Conservation (phyloP, 2,888 invertebrate species). For the Leptogaster cylindrica region DNA sequence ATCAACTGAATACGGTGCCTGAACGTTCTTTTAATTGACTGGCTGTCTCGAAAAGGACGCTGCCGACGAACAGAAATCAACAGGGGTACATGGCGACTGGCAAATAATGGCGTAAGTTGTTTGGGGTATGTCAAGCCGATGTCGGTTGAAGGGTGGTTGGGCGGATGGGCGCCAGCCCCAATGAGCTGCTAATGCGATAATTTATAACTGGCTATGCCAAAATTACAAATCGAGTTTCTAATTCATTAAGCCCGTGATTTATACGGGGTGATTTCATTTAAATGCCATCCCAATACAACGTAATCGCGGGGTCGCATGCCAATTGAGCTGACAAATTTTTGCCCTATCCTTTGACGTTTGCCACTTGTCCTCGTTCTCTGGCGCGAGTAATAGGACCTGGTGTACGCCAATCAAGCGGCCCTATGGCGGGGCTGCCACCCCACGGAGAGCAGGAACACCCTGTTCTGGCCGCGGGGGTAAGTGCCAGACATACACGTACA, state of each 20-base stretch:
- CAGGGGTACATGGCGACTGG: conserved; percentile 33
- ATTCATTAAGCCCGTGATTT: conserved; percentile 47
- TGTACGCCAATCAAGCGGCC: conserved; percentile 30
- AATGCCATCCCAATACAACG: conserved; percentile 9
- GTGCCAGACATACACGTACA: conserved; percentile 9
- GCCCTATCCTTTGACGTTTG: conserved; percentile 29
- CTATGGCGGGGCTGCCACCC: neutral
- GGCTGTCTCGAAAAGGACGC: neutral
- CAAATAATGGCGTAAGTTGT: neutral
- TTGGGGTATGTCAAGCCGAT: too few relatives aligned
- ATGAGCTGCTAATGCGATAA: conserved; percentile 46
- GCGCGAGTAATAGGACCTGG: conserved; percentile 26
- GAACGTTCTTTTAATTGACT: conserved; percentile 28
- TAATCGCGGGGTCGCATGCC: conserved; percentile 31
- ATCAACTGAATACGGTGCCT: neutral
- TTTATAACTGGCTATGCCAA: conserved; percentile 45
- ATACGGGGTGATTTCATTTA: conserved; percentile 38
- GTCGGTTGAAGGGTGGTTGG: neutral
- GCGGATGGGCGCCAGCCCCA: conserved; percentile 7
- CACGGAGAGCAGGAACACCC: neutral
- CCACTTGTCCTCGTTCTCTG: conserved; percentile 27
- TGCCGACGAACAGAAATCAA: conserved; percentile 31
- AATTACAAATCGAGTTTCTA: conserved; percentile 47
- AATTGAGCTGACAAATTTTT: conserved; percentile 34
- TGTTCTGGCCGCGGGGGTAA: neutral